Evolutionary conservation across 2,113 vertebrate species (phyloP).

Genomic region (Perca schrenkii): DNA sequence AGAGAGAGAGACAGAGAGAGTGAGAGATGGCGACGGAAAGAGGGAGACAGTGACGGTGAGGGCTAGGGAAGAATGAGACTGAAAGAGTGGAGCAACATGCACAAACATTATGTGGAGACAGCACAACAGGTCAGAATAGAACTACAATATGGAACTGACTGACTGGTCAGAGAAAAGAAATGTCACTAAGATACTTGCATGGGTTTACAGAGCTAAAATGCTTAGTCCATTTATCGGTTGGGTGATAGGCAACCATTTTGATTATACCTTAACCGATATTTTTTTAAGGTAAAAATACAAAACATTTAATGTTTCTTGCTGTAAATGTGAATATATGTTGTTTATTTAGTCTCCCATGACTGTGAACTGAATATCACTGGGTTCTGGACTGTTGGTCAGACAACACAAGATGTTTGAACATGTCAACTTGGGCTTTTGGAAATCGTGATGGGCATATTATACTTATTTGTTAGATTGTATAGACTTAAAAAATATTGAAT

Average conservation of each 20-base stretch:
- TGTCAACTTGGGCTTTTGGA: no score
- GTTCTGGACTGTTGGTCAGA: not conserved
- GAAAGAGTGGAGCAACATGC: slow-evolving; percentile 5
- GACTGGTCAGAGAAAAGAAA: not conserved
- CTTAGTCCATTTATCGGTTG: no score
- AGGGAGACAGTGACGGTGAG: slow-evolving; percentile 6
- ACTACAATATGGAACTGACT: not conserved
- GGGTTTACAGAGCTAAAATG: not conserved
- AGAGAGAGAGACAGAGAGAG: not conserved
- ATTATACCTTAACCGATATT: not conserved
- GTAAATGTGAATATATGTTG: not conserved
- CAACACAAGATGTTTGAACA: not conserved
- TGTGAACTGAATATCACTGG: not conserved
- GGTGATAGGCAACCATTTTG: not conserved
- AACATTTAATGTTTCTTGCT: not conserved
- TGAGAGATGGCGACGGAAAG: slow-evolving; percentile 27
- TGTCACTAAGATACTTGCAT: not conserved
- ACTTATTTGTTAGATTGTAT: no score
- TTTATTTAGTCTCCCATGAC: not conserved
- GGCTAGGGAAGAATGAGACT: slow-evolving; percentile 29
- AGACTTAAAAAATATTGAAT: not conserved
- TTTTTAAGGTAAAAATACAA: not conserved
- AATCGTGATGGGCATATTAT: not conserved
- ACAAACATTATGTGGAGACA: not conserved
- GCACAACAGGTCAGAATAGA: not conserved